Conservation (phyloP, 2,888 invertebrate species). For the Drosophila anomelani region DNA sequence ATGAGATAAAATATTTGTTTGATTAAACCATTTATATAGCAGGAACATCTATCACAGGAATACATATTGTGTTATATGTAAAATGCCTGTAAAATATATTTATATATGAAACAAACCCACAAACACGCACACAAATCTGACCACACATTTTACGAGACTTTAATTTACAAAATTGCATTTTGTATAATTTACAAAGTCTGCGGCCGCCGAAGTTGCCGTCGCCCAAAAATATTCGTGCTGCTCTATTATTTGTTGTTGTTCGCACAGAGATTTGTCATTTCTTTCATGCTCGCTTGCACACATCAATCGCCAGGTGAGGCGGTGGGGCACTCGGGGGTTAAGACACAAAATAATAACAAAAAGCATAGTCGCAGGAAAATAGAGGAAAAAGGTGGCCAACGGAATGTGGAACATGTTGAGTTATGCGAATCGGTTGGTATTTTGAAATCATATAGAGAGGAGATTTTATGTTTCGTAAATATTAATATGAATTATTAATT, state of each 20-base stretch:
- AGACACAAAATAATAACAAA: slow-evolving; percentile 21
- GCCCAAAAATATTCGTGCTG: slow-evolving; percentile 59
- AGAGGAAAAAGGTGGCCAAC: slow-evolving; percentile 24
- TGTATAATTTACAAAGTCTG: slow-evolving; percentile 63
- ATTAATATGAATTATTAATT: background rate
- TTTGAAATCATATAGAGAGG: background rate
- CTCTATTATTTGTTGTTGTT: slow-evolving; percentile 40
- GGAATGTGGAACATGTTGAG: slow-evolving; percentile 60
- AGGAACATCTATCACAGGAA: background rate
- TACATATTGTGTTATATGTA: too few relatives aligned
- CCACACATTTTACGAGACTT: slow-evolving; percentile 37
- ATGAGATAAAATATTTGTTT: too few relatives aligned
- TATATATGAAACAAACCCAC: slow-evolving; percentile 17
- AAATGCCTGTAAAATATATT: slow-evolving; percentile 8
- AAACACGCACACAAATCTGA: slow-evolving; percentile 6
- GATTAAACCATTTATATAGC: too few relatives aligned
- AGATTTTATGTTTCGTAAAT: background rate
- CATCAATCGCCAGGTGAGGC: slow-evolving; percentile 74
- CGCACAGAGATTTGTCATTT: slow-evolving; percentile 72
- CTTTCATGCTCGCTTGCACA: slow-evolving; percentile 79
- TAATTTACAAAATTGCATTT: slow-evolving; percentile 53
- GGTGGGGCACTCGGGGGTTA: slow-evolving; percentile 30
- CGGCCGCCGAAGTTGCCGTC: slow-evolving; percentile 13
- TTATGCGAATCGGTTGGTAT: slow-evolving; percentile 35
- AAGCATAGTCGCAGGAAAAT: background rate